phyloP scores from a whole-genome alignment of 2,888 invertebrate genomes.

The Drosophila bunnanda region DNA sequence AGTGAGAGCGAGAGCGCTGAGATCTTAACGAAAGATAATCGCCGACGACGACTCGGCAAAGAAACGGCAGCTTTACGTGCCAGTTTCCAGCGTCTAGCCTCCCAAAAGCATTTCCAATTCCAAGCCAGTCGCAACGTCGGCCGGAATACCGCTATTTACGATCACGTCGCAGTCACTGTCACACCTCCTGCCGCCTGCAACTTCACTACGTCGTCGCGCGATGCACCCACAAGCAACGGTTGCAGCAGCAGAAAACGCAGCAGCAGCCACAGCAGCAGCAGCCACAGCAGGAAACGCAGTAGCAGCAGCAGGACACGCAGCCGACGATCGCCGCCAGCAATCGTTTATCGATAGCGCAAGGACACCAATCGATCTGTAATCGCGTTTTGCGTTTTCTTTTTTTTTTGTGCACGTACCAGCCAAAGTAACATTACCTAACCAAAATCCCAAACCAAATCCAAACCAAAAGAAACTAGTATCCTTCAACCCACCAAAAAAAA shows the following conservation, averaged over 20 bases:
- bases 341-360: constrained; percentile 22
- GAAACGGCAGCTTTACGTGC: constrained; percentile 55
- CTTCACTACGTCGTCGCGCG: constrained; percentile 33
- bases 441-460: constrained; percentile 11
- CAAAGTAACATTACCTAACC: background rate
- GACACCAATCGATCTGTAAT: constrained; percentile 27
- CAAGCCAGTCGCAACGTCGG: constrained; percentile 72
- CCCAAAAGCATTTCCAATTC: constrained; percentile 76
- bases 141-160: constrained; percentile 57
- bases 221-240: constrained; percentile 35
- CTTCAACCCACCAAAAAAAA: constrained; percentile 5
- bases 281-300: constrained; percentile 11
- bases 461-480: background rate
- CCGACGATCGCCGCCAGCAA: constrained; percentile 19
- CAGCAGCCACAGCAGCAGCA: constrained; percentile 28
- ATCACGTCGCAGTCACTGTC: constrained; percentile 33
- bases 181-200: constrained; percentile 25
- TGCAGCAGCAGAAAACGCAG: constrained; percentile 28
- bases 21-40: constrained; percentile 36
- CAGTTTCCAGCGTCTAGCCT: constrained; percentile 27
- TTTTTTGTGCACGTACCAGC: constrained; percentile 40
- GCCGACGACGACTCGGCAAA: constrained; percentile 8
- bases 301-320: background rate
- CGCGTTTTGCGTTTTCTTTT: constrained; percentile 14
- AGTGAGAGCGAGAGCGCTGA: constrained; percentile 16